These are phyloP conservation scores for Suricata suricatta DNA, from an alignment of 2,113 vertebrate species.

Conservation along the genomic window DNA sequence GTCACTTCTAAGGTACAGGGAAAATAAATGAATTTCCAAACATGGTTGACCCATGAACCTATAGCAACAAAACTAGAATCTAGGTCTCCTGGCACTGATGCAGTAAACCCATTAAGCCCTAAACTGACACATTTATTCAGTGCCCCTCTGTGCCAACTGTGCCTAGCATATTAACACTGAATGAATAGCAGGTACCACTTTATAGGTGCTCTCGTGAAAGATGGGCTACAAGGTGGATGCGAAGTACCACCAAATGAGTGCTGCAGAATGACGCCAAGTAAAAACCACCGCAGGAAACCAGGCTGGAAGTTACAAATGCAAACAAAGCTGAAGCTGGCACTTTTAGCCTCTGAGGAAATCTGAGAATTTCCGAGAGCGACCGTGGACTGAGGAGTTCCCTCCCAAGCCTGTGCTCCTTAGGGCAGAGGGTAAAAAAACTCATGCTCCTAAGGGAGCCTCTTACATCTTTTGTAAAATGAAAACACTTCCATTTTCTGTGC, in stretches of 20 bases:
- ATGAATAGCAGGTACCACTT: neutral
- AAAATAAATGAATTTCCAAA: slow-evolving; percentile 40
- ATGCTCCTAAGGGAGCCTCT: slow-evolving; percentile 22
- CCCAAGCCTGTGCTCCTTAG: slow-evolving; percentile 49
- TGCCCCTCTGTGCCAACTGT: neutral
- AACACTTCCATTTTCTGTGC: slow-evolving; percentile 50
- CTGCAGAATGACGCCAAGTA: neutral
- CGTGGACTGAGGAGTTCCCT: neutral
- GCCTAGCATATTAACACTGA: neutral
- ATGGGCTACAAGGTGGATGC: neutral
- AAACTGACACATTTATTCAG: neutral
- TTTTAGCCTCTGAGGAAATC: slow-evolving; percentile 52
- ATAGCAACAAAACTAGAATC: neutral
- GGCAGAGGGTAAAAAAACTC: slow-evolving; percentile 76
- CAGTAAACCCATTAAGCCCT: slow-evolving; percentile 1
- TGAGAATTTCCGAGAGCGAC: slow-evolving; percentile 55
- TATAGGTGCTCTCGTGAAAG: neutral
- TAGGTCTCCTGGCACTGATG: neutral
- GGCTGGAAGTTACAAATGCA: slow-evolving; percentile 46
- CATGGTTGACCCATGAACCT: neutral
- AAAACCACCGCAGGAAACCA: slow-evolving; percentile 23
- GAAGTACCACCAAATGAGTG: neutral
- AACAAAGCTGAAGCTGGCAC: slow-evolving; percentile 49
- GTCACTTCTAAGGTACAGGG: neutral
- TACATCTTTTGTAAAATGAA: slow-evolving; percentile 61